Conservation (phyloP, 2,888 invertebrate species). For the Podotricha telesiphe region DNA sequence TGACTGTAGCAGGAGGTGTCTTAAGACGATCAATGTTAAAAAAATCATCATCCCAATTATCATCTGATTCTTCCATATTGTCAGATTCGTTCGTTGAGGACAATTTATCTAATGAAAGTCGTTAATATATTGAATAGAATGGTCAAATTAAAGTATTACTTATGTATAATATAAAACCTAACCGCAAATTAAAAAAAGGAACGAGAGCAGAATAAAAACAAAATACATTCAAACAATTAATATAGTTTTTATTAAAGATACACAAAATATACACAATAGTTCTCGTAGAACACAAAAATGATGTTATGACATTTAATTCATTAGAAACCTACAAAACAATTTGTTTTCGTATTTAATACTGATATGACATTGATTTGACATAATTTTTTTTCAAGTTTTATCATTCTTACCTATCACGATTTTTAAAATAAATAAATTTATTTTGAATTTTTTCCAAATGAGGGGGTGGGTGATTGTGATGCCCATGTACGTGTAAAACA, state of each 20-base stretch:
- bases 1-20: not conserved
- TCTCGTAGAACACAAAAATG: too few species aligned
- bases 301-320: too few species aligned
- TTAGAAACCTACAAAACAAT: too few species aligned
- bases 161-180: too few species aligned
- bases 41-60: not conserved
- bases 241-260: conserved; percentile 1
- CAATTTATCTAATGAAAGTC: not conserved
- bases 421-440: conserved; percentile 19
- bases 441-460: conserved; percentile 13
- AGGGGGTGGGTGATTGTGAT: conserved; percentile 35
- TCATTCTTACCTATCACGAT: not conserved
- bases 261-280: not conserved
- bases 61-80: not conserved
- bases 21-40: not conserved
- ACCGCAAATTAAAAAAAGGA: not conserved
- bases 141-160: too few species aligned
- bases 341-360: too few species aligned
- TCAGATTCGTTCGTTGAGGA: not conserved
- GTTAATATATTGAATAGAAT: not conserved
- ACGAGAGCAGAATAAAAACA: not conserved
- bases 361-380: too few species aligned
- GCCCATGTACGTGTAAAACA: conserved; percentile 23
- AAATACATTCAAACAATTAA: not conserved
- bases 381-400: too few species aligned